Conservation (phyloP, 2,797 vertebrate species). For the Lagodon rhomboides region DNA sequence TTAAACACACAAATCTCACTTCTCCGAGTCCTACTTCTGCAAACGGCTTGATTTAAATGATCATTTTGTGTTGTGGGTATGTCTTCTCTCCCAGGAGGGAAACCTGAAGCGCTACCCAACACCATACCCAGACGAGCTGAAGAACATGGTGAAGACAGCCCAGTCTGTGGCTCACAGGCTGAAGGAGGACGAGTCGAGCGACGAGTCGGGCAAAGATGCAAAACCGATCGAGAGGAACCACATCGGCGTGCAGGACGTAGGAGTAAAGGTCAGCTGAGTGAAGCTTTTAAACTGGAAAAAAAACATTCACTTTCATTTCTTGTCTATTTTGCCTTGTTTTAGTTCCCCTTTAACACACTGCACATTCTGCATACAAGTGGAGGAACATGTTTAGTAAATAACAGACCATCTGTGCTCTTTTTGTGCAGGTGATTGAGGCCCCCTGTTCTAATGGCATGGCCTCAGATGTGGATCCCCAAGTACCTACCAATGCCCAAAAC, state of each 20-base stretch:
- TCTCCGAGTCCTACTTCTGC: neutral
- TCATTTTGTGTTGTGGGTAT: neutral
- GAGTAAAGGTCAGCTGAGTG: conserved; percentile 88
- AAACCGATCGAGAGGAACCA: conserved; percentile 88
- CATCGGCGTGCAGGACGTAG: conserved; percentile 90
- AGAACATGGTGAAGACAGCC: conserved; percentile 99
- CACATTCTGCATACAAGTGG: neutral
- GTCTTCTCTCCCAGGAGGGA: conserved; percentile 88
- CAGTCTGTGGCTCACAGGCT: conserved; percentile 97
- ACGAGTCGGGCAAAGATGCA: conserved; percentile 87
- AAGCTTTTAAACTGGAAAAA: neutral
- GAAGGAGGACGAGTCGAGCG: conserved; percentile 93
- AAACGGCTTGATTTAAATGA: neutral
- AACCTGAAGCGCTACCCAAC: conserved; percentile 98
- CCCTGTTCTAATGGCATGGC: conserved; percentile 84
- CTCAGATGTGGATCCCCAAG: conserved; percentile 85
- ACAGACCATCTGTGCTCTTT: neutral
- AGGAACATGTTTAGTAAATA: neutral
- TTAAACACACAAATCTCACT: neutral
- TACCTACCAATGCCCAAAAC: conserved; percentile 79
- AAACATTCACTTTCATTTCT: conserved; percentile 8
- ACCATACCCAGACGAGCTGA: conserved; percentile 97
- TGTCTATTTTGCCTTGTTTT: neutral
- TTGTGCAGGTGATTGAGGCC: conserved; percentile 89
- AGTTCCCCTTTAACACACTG: neutral